A percentile compares a stretch with the other conserved stretches of the same genome.
Conservation (phyloP, 2,113 vertebrate species). For the Clarias magur region DNA sequence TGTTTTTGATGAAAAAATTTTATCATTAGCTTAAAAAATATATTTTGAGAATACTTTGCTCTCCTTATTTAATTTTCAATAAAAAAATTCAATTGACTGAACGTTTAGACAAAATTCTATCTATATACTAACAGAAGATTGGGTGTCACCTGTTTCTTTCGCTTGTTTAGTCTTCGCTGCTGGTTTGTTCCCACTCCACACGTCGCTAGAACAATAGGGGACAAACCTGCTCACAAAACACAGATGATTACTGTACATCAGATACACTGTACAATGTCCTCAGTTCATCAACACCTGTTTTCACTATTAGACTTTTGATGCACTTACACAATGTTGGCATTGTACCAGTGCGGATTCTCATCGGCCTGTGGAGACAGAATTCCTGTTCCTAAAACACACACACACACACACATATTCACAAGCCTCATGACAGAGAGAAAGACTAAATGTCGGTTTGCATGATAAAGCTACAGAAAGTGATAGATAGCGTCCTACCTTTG, state of each 20-base stretch:
- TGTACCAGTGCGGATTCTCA: constrained; percentile 82
- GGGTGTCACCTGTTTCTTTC: constrained; percentile 45
- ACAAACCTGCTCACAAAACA: constrained; percentile 71
- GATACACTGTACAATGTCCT: neutral
- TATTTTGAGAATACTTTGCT: neutral
- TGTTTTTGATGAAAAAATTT: neutral
- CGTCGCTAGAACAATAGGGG: constrained; percentile 84
- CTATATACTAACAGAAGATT: neutral
- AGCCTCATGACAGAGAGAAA: neutral
- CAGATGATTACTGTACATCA: neutral
- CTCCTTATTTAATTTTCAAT: too few species aligned
- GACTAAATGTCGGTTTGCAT: neutral
- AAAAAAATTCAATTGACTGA: neutral
- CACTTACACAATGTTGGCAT: constrained; percentile 81
- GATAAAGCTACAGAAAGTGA: neutral
- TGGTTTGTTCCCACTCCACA: constrained; percentile 80
- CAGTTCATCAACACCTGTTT: neutral
- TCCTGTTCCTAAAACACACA: constrained; percentile 71
- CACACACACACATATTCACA: constrained; percentile 25
- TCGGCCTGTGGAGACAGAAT: constrained; percentile 75
- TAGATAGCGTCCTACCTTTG: constrained; percentile 63
- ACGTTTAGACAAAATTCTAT: neutral
- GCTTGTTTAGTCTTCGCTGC: constrained; percentile 64
- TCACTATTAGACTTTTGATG: neutral
- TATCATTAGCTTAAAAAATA: neutral